Conservation (phyloP, 2,888 invertebrate genomes). For the Folsomia manolachei region DNA sequence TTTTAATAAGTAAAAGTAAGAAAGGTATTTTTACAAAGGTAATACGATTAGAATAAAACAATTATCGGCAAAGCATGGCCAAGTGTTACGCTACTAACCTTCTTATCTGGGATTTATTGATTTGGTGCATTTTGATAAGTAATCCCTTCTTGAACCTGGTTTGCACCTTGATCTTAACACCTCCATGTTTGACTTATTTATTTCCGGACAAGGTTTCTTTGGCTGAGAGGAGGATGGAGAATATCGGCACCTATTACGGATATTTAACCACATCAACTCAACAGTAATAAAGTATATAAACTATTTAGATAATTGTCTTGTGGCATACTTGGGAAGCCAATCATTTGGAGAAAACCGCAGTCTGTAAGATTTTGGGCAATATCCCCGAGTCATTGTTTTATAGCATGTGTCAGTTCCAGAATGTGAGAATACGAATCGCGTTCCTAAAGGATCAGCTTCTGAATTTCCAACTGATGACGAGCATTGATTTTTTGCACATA, state of each 20-base stretch:
- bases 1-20: no score
- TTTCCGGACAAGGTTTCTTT: constrained; percentile 15
- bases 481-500: constrained; percentile 34
- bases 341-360: constrained; percentile 31
- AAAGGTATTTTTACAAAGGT: no score
- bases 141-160: constrained; percentile 38
- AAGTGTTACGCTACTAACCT: background rate
- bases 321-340: constrained; percentile 32
- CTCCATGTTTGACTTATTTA: background rate
- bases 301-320: no score
- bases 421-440: constrained; percentile 23
- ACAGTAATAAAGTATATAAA: background rate
- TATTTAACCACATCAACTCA: background rate
- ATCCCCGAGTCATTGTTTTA: constrained; percentile 29
- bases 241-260: constrained; percentile 22
- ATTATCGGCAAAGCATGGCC: no score
- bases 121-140: constrained; percentile 29
- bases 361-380: constrained; percentile 33
- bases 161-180: constrained; percentile 27
- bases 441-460: constrained; percentile 20
- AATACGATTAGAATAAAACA: no score
- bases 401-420: constrained; percentile 29
- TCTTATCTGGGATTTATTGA: constrained; percentile 34
- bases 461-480: background rate
- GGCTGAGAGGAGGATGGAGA: constrained; percentile 8